Percentiles rank a stretch among this genome's conserved stretches.
phyloP scores from a whole-genome alignment of 2,113 vertebrate species.

The Psilopogon haemacephalus region DNA sequence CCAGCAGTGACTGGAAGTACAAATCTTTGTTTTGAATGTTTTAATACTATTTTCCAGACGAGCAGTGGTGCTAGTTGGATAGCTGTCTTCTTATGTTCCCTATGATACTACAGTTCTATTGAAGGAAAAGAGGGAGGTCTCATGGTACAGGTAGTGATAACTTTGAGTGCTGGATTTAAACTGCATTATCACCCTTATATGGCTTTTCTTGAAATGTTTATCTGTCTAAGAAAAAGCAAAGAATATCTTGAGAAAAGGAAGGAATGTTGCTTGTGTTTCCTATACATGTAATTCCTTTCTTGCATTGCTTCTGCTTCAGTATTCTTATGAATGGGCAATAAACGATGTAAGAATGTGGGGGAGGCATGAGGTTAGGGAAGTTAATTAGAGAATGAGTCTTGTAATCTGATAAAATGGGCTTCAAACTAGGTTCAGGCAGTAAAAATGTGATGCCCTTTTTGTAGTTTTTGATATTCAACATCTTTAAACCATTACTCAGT shows the following conservation, averaged over 20 bases:
- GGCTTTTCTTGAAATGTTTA: neutral
- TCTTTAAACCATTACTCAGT: neutral
- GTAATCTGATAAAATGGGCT: neutral
- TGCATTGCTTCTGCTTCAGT: neutral
- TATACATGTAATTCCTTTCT: neutral
- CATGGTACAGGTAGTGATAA: neutral
- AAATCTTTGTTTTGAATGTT: neutral
- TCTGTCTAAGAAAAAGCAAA: neutral
- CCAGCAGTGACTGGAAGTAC: neutral
- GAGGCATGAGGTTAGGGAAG: neutral
- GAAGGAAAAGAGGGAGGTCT: neutral
- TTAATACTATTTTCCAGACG: neutral
- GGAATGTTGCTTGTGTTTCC: neutral
- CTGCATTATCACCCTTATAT: neutral
- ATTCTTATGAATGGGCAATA: neutral
- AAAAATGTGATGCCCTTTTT: neutral
- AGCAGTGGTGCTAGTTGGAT: neutral
- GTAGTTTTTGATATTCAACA: neutral
- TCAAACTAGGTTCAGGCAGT: neutral
- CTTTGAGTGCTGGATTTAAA: neutral
- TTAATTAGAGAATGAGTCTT: neutral
- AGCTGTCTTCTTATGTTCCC: neutral
- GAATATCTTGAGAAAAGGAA: neutral
- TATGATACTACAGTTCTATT: neutral
- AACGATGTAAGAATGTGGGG: neutral